A percentile compares a stretch with the other conserved stretches of the same genome.
Conservation (phyloP, 2,888 invertebrate genomes). For the Tridacna gigas region DNA sequence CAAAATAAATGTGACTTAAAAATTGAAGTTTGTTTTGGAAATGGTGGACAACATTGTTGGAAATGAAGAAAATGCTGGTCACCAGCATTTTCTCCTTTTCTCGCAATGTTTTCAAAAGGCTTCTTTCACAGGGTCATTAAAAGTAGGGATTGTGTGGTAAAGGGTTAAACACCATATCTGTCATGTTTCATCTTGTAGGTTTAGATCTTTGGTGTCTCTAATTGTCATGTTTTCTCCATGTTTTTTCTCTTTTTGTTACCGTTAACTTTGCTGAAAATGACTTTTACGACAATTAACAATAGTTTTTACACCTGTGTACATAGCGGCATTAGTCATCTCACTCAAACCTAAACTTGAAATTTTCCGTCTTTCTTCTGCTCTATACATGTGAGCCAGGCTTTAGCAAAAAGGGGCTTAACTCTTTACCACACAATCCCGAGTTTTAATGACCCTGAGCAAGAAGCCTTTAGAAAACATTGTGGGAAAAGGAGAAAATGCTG, state of each 20-base stretch:
- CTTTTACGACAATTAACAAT: slow-evolving; percentile 9
- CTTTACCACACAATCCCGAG: not conserved
- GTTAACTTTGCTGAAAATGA: slow-evolving; percentile 8
- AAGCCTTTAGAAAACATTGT: not conserved
- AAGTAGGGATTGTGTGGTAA: no score
- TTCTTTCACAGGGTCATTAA: no score
- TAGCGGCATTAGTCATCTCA: not conserved
- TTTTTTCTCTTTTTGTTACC: not conserved
- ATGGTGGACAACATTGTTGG: no score
- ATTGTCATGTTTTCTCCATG: slow-evolving; percentile 14
- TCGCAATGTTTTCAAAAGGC: no score
- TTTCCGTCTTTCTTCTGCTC: no score
- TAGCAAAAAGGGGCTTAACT: not conserved
- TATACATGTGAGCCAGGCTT: no score
- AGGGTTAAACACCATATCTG: not conserved
- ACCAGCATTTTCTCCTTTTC: no score
- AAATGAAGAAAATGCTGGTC: no score
- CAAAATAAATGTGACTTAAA: no score
- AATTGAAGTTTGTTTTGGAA: no score
- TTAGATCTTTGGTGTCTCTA: not conserved
- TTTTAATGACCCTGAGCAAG: not conserved
- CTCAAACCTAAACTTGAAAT: no score
- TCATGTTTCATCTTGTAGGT: not conserved
- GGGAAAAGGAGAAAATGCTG: not conserved
- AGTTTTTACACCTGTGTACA: slow-evolving; percentile 28